phyloP scores from a whole-genome alignment of 2,888 invertebrate species.

The Horisme vitalbata region DNA sequence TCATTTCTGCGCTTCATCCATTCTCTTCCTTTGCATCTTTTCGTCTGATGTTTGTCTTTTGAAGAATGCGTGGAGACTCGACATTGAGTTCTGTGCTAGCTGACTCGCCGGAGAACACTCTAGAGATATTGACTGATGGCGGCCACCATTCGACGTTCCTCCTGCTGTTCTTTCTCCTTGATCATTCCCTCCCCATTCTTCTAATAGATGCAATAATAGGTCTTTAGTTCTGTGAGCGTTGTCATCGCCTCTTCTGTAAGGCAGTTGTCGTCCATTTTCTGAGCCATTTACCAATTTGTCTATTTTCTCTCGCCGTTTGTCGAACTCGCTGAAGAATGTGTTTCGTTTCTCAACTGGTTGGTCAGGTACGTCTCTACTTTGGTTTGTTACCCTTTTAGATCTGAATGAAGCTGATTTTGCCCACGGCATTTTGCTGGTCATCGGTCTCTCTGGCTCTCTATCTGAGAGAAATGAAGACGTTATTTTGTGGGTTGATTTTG shows the following conservation, averaged over 20 bases:
- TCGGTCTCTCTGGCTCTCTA: constrained; percentile 66
- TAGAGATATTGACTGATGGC: constrained; percentile 88
- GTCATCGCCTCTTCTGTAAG: constrained; percentile 77
- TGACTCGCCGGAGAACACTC: constrained; percentile 89
- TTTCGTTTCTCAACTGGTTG: constrained; percentile 83
- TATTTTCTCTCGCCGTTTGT: constrained; percentile 70
- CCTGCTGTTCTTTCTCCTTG: constrained; percentile 76
- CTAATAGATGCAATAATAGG: constrained; percentile 87
- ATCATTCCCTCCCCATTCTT: constrained; percentile 88
- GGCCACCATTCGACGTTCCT: constrained; percentile 71
- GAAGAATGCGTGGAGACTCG: constrained; percentile 91
- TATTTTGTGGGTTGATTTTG: constrained; percentile 70
- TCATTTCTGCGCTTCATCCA: constrained; percentile 56
- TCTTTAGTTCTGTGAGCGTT: constrained; percentile 89
- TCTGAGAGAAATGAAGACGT: constrained; percentile 66
- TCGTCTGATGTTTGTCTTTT: constrained; percentile 84
- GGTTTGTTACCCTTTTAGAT: constrained; percentile 86
- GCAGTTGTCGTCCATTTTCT: constrained; percentile 68
- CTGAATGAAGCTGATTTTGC: constrained; percentile 70
- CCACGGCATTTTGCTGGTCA: constrained; percentile 82
- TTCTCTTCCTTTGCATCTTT: constrained; percentile 69
- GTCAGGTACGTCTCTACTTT: constrained; percentile 88
- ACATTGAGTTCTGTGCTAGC: constrained; percentile 90
- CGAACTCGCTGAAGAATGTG: constrained; percentile 77
- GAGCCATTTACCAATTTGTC: constrained; percentile 70